Base-by-base conservation (phyloP, 2,888 invertebrate genomes). In the Phania funesta region DNA sequence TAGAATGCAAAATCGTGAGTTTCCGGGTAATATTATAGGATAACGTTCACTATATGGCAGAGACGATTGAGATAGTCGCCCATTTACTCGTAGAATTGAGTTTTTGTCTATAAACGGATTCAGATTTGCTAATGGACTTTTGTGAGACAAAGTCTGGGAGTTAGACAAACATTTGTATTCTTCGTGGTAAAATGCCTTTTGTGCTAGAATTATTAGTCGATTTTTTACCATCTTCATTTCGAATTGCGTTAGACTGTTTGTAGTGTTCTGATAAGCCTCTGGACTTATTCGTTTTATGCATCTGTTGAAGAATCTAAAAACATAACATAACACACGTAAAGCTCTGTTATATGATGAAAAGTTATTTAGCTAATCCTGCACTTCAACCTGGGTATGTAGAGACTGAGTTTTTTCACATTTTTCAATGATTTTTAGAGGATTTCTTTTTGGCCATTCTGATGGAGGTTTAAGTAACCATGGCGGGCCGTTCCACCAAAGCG, bases 401-500 rank as follows among this genome's bases (percentile, higher is more conserved):
- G 11, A 35, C 11, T 11, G 3, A 9, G 35, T 9, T 9, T 35
- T 11, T 35, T 26, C 6, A 26, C 9, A 11, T 9, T 3, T 9
- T 35, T 35, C 35, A 6, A 26, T 6, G 6, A 5, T 26, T 26
- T 26, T 26, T 5, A 26, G 26, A 6, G 9, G 35, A 11, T 79
- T 0, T 77, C 77, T 16, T 83, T 3, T 35, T 7, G 35, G 35
- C 35, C 35, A 35, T 35, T 35, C 35, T 9, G 35, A 35, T 11
- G 35, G 11, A 7, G 35, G 35, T 35, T 35, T 35, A 11, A 9
- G 11, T 9, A 35, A 35, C 35, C 35, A 35, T 11, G 6, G 13
- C 3, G 9, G 35, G 3, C 35, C 35, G 13, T 35, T 7, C 35
- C 11, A 35, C 6, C 35, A 35, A 7, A 9, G 35, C 3, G 35